Evolutionary conservation across 2,113 vertebrate species (phyloP), one percentile per base, ranked within the genome.

Genomic region (Vanacampus margaritifer): DNA sequence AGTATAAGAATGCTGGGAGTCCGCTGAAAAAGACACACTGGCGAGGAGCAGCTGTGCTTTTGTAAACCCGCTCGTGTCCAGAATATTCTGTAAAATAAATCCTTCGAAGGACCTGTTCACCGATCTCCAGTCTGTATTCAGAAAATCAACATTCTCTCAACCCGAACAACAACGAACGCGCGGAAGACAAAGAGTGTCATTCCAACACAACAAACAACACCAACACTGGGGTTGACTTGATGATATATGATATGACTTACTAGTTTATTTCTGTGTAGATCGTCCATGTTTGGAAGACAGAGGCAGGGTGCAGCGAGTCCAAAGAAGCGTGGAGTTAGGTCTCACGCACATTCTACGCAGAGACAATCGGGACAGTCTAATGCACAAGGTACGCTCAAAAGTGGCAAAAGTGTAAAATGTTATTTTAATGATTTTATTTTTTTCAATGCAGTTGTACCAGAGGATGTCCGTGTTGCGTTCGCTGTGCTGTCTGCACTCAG

Each of bases 251-350:
- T 56, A 3, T 24, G 7, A 6, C 5, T 6, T 24, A 36, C 26
- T 48, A 6, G 14, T 8, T 4, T 64, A 11, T 64, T 39, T 54
- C 5, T 82, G 36, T 76, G 67, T 82, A 97, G 95, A 87, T 72
- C 93, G 93, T 0, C 94, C 93, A 0, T 94, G 93, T 84, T 91
- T 98, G 81, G 95, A 98, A 72, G 94, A 97, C 48, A 92, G 89
- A 72, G 82, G 86, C 36, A 90, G 88, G 76, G 95, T 97, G 58
- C 92, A 94, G 1, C 89, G 88, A 65, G 88, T 94, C 35, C 93
- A 94, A 69, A 91, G 80, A 74, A 93, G 82, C 1, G 79, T 96
- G 78, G 93, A 95, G 51, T 68, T 88, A 19, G 93, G 93, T 21
- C 94, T 98, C 70, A 90, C 74, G 36, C 91, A 94, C 39, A 91